A percentile compares a stretch with the other conserved stretches of the same genome.
These are phyloP conservation scores for Caenorhabditis remanei DNA, from an alignment of 1,140 invertebrate genomes.

Conservation along the genomic window DNA sequence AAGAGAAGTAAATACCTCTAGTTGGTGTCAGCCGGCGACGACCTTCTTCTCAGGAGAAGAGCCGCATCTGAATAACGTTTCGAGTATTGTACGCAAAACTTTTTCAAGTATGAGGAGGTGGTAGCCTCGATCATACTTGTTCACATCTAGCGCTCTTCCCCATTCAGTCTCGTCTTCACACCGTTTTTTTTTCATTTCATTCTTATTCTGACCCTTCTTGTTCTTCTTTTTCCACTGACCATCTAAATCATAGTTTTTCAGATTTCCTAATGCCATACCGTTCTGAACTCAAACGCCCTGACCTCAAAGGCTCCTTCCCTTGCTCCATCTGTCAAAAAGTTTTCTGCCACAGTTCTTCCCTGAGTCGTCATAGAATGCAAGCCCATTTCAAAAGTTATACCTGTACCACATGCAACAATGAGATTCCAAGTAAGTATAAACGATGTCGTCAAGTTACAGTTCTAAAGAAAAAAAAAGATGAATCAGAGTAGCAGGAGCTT, in stretches of 20 bases:
- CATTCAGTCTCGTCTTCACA: background rate
- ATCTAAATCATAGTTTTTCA: background rate
- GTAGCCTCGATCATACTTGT: constrained; percentile 36
- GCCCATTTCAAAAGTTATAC: constrained; percentile 71
- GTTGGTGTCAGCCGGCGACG: constrained; percentile 48
- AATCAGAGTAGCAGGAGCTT: constrained; percentile 54
- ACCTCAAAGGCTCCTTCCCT: constrained; percentile 69
- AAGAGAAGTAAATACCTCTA: constrained; percentile 20
- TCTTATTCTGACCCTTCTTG: background rate
- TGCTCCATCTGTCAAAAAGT: constrained; percentile 70
- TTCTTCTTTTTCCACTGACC: background rate
- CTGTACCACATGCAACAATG: constrained; percentile 69
- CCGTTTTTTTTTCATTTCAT: background rate
- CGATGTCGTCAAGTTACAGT: background rate
- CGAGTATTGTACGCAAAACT: constrained; percentile 44
- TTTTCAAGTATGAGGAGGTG: constrained; percentile 31
- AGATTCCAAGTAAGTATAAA: constrained; percentile 68
- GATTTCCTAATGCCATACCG: constrained; percentile 68
- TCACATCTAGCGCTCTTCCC: background rate
- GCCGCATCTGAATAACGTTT: constrained; percentile 47
- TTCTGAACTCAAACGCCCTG: constrained; percentile 69
- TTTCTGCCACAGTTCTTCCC: constrained; percentile 69
- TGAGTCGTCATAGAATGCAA: constrained; percentile 69
- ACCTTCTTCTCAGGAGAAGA: constrained; percentile 50
- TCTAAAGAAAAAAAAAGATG: constrained; percentile 2